Evolutionary conservation across 1,140 invertebrate genomes (phyloP).

Genomic region (Drepana arcuata): DNA sequence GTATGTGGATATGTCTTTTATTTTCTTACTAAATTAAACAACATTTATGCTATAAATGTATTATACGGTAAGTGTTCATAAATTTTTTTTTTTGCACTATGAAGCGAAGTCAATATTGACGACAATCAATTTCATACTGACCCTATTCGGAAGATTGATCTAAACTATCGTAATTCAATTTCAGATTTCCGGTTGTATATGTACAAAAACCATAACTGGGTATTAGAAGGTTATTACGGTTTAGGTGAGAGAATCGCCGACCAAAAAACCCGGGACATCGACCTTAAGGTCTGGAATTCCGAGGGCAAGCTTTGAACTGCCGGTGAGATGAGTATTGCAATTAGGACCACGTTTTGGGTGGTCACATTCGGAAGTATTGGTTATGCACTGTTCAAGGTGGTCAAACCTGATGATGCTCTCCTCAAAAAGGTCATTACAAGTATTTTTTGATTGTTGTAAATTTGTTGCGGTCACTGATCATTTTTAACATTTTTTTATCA

Average conservation of each 20-base stretch:
- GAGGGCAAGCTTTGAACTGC: constrained; percentile 56
- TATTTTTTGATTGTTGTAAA: too few relatives aligned
- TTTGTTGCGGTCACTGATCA: constrained; percentile 38
- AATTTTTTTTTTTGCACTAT: too few relatives aligned
- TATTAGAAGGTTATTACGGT: constrained; percentile 75
- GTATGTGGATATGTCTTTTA: constrained; percentile 40
- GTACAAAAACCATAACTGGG: constrained; percentile 73
- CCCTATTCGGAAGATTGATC: too few relatives aligned
- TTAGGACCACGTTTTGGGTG: constrained; percentile 74
- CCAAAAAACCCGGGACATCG: constrained; percentile 67
- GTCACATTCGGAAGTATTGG: constrained; percentile 69
- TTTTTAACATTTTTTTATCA: too few relatives aligned
- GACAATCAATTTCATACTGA: too few relatives aligned
- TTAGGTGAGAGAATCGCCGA: constrained; percentile 72
- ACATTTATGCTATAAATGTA: too few relatives aligned
- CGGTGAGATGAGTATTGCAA: constrained; percentile 61
- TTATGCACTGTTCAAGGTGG: constrained; percentile 70
- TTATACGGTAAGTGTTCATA: too few relatives aligned
- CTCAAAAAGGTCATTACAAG: constrained; percentile 64
- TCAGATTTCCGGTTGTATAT: constrained; percentile 75
- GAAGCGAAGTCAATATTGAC: too few relatives aligned
- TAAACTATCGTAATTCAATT: too few relatives aligned
- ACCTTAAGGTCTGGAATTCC: constrained; percentile 68
- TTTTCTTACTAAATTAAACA: too few relatives aligned
- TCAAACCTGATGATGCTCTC: constrained; percentile 71